A percentile compares a stretch with the other conserved stretches of the same genome.
phyloP scores from a whole-genome alignment of 2,888 invertebrate genomes.

The Trisateles emortualis region DNA sequence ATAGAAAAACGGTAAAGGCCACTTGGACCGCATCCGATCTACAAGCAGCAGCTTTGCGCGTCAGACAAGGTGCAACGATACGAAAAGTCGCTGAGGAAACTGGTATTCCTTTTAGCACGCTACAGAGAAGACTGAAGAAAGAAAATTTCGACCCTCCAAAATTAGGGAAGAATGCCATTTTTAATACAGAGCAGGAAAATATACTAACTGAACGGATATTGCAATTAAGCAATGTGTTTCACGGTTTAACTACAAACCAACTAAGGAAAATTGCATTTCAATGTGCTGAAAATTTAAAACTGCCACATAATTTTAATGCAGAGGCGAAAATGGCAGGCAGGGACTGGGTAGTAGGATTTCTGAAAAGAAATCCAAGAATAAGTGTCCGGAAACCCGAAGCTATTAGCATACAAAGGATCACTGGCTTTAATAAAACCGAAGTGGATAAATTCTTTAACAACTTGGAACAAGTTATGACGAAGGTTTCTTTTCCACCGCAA shows the following conservation, averaged over 20 bases:
- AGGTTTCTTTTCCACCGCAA: conserved; percentile 9
- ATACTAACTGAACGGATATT: conserved; percentile 39
- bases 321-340: conserved; percentile 25
- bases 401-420: conserved; percentile 47
- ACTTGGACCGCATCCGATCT: too few relatives aligned
- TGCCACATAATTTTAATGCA: conserved; percentile 10
- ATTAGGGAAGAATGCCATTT: conserved; percentile 43
- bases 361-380: conserved; percentile 28
- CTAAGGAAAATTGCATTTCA: conserved; percentile 39
- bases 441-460: conserved; percentile 42
- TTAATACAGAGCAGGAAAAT: conserved; percentile 35
- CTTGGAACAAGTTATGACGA: conserved; percentile 41
- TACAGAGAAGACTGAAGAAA: too few relatives aligned
- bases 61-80: too few relatives aligned
- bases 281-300: conserved; percentile 33
- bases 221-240: conserved; percentile 47
- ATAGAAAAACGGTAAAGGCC: too few relatives aligned
- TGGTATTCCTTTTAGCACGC: too few relatives aligned
- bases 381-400: conserved; percentile 47
- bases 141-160: too few relatives aligned
- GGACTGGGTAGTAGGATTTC: conserved; percentile 43
- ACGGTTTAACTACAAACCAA: conserved; percentile 44
- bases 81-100: too few relatives aligned
- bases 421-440: conserved; percentile 51
- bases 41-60: too few relatives aligned